These are phyloP conservation scores for Diarsia mendica DNA, from an alignment of 2,888 invertebrate species.

Conservation along the genomic window DNA sequence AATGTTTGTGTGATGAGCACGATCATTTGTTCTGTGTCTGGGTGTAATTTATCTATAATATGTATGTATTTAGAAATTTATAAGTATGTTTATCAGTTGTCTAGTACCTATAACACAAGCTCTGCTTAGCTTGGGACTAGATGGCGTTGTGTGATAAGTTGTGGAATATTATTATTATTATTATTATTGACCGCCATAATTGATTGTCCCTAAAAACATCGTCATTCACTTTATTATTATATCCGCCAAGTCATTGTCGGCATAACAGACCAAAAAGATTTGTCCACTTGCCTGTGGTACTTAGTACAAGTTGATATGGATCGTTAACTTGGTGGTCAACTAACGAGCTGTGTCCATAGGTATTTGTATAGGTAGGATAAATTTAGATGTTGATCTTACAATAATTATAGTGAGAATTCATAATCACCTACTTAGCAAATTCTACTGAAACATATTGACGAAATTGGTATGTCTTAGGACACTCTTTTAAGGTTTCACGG, in stretches of 20 bases:
- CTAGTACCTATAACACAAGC: no score
- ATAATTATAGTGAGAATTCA: neutral
- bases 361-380: conserved; percentile 20
- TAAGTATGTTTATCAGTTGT: no score
- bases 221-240: neutral
- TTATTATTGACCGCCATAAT: neutral
- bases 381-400: neutral
- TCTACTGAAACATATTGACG: neutral
- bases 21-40: no score
- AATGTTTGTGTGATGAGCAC: no score
- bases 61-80: no score
- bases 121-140: no score
- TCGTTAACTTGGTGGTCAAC: conserved; percentile 44
- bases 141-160: no score
- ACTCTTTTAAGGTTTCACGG: no score
- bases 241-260: conserved; percentile 20
- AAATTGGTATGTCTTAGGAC: neutral
- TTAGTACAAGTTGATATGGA: conserved; percentile 26
- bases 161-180: no score
- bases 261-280: conserved; percentile 28
- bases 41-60: no score
- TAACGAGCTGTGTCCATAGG: conserved; percentile 50
- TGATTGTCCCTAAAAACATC: conserved; percentile 4
- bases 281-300: neutral
- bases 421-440: neutral